Evolutionary conservation across 2,797 vertebrate species (phyloP).

Genomic region (Chrysocyon brachyurus): DNA sequence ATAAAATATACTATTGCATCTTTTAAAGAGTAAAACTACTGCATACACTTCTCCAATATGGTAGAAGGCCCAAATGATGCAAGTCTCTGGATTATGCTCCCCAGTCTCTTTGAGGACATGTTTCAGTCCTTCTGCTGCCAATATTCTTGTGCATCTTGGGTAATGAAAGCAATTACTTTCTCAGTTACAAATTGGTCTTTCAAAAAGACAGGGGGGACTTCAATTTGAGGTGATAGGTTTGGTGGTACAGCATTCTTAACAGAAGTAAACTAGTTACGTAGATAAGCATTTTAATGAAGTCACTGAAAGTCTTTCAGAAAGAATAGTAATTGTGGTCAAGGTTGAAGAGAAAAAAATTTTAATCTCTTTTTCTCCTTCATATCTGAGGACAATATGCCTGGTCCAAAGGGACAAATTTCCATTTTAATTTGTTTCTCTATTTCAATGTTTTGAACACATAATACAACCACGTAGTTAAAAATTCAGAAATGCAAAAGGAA

Average conservation of each 20-base stretch:
- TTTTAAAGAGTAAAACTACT: background rate
- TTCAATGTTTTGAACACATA: no score
- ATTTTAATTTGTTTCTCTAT: no score
- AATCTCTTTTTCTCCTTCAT: background rate
- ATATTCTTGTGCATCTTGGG: no score
- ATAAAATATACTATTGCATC: background rate
- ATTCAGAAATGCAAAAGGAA: no score
- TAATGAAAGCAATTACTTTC: background rate
- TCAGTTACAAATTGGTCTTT: background rate
- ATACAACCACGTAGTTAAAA: no score
- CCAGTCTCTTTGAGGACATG: background rate
- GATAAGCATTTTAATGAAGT: background rate
- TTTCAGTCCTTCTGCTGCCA: background rate
- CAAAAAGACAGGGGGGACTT: background rate
- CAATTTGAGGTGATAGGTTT: background rate
- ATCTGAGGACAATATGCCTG: background rate
- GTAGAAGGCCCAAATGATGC: background rate
- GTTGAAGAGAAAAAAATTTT: background rate
- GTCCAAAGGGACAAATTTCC: no score
- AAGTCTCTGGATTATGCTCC: background rate
- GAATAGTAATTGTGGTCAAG: background rate
- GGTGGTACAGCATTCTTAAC: background rate
- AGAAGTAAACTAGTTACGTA: background rate
- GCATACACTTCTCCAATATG: no score
- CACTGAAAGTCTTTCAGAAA: background rate